Base-by-base conservation (phyloP, 1,140 invertebrate genomes). In the Leptinotarsa lineolata region DNA sequence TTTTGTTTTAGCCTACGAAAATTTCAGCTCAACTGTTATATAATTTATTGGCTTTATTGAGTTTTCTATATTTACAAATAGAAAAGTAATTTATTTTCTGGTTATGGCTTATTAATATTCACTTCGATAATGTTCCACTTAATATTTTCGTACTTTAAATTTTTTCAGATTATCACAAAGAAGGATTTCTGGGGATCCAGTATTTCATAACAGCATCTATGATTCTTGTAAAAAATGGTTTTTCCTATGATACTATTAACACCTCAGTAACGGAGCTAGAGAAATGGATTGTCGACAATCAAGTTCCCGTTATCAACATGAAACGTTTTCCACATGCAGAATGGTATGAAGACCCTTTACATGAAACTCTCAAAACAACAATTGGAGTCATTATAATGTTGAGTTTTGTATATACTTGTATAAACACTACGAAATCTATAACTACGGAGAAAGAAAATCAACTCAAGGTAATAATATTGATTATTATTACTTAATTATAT, bases 351-450 rank as follows among this genome's bases (percentile, higher is more conserved):
- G 94, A 96, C 82, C 87, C 88, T 16, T 86, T 95, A 72, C 79
- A 92, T 22, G 85, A 89, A 67, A 90, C 89, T 18, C 82, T 92
- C 63, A 88, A 92, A 80, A 86, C 88, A 72, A 91, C 93, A 79
- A 88, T 95, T 66, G 92, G 92, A 0, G 85, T 95, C 72, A 76
- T 96, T 65, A 90, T 95, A 68, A 88, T 94, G 86, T 82, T 95
- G 2, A 92, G 91, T 79, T 94, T 93, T 80, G 88, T 92, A 2
- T 92, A 93, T 82, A 90, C 93, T 0, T 91, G 91, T 72, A 91
- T 94, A 6, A 93, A 93, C 81, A 92, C 93, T 39, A 91, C 94
- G 12, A 94, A 91, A 80, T 87, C 87, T 65, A 87, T 91, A 48
- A 89, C 89, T 5, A 83, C 83, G 0, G 90, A 91, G 76, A 91